Percentiles rank a stretch among this genome's conserved stretches.
Evolutionary conservation across 2,888 invertebrate genomes (phyloP).

Genomic region (Phyllotreta cruciferae): DNA sequence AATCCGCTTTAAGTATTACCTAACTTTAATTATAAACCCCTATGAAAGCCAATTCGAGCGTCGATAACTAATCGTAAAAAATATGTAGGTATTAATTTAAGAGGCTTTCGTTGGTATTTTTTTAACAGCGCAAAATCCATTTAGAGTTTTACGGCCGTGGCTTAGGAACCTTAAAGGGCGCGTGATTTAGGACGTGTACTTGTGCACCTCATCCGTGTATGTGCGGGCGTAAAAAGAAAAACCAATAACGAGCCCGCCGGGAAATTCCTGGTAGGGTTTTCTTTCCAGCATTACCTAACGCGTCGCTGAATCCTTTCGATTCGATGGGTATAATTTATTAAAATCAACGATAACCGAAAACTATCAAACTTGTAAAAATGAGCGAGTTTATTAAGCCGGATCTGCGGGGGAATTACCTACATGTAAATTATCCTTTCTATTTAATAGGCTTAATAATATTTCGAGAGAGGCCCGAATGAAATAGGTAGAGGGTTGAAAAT

Average conservation of each 20-base stretch:
- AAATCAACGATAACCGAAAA: no score
- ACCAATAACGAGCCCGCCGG: conserved; percentile 41
- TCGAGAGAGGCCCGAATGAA: no score
- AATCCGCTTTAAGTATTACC: no score
- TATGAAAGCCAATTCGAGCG: no score
- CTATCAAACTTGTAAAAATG: no score
- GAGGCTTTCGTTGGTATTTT: conserved; percentile 20
- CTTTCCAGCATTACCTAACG: conserved; percentile 30
- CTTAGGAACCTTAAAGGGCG: conserved; percentile 29
- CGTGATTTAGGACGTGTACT: conserved; percentile 39
- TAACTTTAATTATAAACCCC: no score
- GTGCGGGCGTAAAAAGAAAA: conserved; percentile 29
- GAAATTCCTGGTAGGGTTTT: conserved; percentile 42
- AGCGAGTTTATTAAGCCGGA: no score
- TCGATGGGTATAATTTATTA: no score
- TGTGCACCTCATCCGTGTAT: conserved; percentile 19
- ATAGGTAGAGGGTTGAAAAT: no score
- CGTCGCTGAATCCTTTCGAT: conserved; percentile 14
- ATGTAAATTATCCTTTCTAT: no score
- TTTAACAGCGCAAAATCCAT: conserved; percentile 30
- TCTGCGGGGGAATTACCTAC: no score
- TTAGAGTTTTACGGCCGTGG: conserved; percentile 30
- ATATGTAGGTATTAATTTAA: conserved; percentile 32
- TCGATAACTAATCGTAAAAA: conserved; percentile 17
- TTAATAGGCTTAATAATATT: no score